Evolutionary conservation across 2,888 invertebrate genomes (phyloP), one percentile per base, ranked within the genome.

Genomic region (Pilophorus perplexus): DNA sequence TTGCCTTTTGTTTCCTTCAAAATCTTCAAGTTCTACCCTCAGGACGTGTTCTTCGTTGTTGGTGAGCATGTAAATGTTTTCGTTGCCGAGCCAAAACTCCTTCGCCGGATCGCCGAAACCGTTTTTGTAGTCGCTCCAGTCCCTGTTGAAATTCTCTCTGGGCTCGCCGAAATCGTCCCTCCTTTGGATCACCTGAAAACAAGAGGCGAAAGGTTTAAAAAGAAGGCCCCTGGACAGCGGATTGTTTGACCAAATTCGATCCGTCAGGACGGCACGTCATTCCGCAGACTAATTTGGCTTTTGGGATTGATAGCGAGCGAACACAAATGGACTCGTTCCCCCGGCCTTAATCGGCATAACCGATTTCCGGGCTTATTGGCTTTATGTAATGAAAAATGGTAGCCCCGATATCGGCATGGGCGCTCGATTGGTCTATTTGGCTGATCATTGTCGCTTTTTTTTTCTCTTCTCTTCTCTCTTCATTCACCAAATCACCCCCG

Each of bases 31-130:
- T 75, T 93, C 93, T 4, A 93, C 89, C 62, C 93, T 78, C 0
- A 93, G 80, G 77, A 88, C 86, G 76, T 93, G 93, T 75, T 93
- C 92, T 74, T 93, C 93, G 74, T 93, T 91, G 75, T 92, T 92
- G 38, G 93, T 93, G 48, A 93, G 80, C 90, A 93, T 91, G 77
- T 92, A 93, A 71, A 93, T 93, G 75, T 93, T 93, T 77, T 93
- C 92, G 75, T 93, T 93, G 59, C 93, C 93, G 23, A 93, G 82
- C 93, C 93, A 93, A 78, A 93, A 91, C 77, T 93, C 93, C 75
- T 89, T 87, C 71, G 85, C 86, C 0, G 92, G 89, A 79, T 93
- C 92, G 2, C 93, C 93, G 75, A 93, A 93, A 1, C 93, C 93
- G 75, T 92, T 92, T 77, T 93, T 92, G 78, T 93, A 93, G 75